Base-by-base conservation (phyloP, 1,140 invertebrate species). In the Drosophila nannoptera region DNA sequence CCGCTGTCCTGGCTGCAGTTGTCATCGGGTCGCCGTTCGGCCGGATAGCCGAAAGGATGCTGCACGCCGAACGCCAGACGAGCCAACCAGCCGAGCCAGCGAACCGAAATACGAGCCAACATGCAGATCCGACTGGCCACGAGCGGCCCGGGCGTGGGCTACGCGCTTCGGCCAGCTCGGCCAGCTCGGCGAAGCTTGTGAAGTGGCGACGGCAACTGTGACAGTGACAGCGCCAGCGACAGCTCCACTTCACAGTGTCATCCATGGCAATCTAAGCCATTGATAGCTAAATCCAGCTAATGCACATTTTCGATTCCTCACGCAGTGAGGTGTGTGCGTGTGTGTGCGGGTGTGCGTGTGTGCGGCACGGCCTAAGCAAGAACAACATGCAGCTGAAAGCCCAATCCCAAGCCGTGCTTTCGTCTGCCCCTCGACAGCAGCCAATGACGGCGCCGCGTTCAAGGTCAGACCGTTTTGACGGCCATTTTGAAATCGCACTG, bases 381-480 rank as follows among this genome's bases (percentile, higher is more conserved):
- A 43, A 43, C 40, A 16, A 43, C 12, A 12, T 14, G 6, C 4
- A 43, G 36, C 40, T 43, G n/a, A 7, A n/a, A 16, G 2, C n/a
- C 11, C n/a, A 6, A 7, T 22, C 16, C 5, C 4, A 2, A 42
- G 53, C 53, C 31, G 54, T 32, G 40, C 31, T 56, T 33, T 32
- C 31, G 40, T 33, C 12, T 16, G 38, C 33, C 50, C 33, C 33
- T 12, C n/a, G 32, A 35, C 40, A 42, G 16, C 38, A 56, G 73
- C 77, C 78, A 82, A 82, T 82, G 73, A 61, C 35, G 31, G 48
- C 4, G 22, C 53, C 33, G 56, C 45, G 42, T 69, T 84, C 81
- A 86, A 86, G 81, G 81, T 84, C 81, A 80, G 7, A 31, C 4
- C 65, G 33, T 22, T 84, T 81, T 84, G 81, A 71, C 81, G 81